Evolutionary conservation across 2,888 invertebrate species (phyloP).

Genomic region (Drosophila paranaensis): DNA sequence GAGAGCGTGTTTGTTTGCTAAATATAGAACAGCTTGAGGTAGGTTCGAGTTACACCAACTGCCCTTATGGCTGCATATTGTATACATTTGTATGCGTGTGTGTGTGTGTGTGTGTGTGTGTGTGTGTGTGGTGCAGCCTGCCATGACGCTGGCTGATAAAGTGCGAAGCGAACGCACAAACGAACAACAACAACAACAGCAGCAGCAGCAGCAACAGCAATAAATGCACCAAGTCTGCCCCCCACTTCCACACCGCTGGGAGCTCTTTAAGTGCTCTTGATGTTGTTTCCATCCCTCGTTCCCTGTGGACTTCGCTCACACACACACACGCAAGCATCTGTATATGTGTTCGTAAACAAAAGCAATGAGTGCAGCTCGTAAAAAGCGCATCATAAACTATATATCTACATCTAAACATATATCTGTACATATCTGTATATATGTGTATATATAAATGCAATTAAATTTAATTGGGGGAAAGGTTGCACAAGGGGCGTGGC

Average conservation of each 20-base stretch:
- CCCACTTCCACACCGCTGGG: conserved; percentile 13
- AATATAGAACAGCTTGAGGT: conserved; percentile 79
- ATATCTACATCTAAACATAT: conserved; percentile 22
- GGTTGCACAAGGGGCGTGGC: conserved; percentile 2
- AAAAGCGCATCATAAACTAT: conserved; percentile 32
- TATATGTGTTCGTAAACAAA: conserved; percentile 1
- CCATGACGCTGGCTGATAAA: conserved; percentile 65
- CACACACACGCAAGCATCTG: background rate
- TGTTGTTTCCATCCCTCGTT: conserved; percentile 5
- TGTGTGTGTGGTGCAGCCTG: conserved; percentile 52
- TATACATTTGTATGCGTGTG: background rate
- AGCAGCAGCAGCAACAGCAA: conserved; percentile 7
- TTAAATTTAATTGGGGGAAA: conserved; percentile 67
- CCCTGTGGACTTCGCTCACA: conserved; percentile 17
- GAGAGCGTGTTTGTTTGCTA: conserved; percentile 41
- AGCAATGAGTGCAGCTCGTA: conserved; percentile 25
- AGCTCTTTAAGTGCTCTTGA: conserved; percentile 39
- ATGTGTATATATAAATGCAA: conserved; percentile 47
- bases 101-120: background rate
- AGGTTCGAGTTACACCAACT: conserved; percentile 66
- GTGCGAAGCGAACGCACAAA: conserved; percentile 20
- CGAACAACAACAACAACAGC: background rate
- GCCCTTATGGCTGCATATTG: conserved; percentile 44
- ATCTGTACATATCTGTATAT: conserved; percentile 33
- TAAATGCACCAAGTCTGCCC: conserved; percentile 24